Evolutionary conservation across 2,797 vertebrate species (phyloP), one percentile per base, ranked within the genome.

Genomic region (Knipowitschia caucasica): DNA sequence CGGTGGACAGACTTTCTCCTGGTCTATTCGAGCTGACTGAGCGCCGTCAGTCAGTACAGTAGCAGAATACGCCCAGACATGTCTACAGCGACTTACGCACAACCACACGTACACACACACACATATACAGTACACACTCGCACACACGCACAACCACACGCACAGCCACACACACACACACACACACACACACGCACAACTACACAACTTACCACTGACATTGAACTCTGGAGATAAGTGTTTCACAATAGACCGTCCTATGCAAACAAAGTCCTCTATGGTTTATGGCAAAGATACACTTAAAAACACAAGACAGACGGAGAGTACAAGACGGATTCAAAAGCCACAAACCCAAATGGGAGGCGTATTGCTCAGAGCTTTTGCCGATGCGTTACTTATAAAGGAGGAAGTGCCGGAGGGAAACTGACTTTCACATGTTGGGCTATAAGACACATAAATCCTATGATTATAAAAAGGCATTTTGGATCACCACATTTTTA

Each of bases 61-160:
- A 56, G 53, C 56, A 61, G 70, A 73, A 83, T 82, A 79, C 21
- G 79, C 45, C 80, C 67, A 15, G 81, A 59, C 81, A 85, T 85
- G 83, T 78, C 74, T 56, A 3, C 12, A 59, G 55, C 46, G 12
- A 53, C 46, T 7, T 7, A 6, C 10, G 27, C 27, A 30, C 27
- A 30, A 30, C 27, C n/a, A n/a, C n/a, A n/a, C n/a, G n/a, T n/a
- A n/a, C n/a, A n/a, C n/a, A n/a, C n/a, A n/a, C n/a, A 43, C 31
- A 39, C 4, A 39, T 40, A 58, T 34, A 12, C 47, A 50, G 30
- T 58, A 60, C 50, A 43, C 49, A 24, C 5, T 4, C 51, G 46
- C 45, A 34, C 53, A 7, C 20, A 23, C 12, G n/a, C 9, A 29
- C n/a, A 20, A 17, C 5, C 24, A 40, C 25, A 31, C 14, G 12